phyloP scores from a whole-genome alignment of 2,888 invertebrate genomes.

The Parapristionchus giblindavisi region DNA sequence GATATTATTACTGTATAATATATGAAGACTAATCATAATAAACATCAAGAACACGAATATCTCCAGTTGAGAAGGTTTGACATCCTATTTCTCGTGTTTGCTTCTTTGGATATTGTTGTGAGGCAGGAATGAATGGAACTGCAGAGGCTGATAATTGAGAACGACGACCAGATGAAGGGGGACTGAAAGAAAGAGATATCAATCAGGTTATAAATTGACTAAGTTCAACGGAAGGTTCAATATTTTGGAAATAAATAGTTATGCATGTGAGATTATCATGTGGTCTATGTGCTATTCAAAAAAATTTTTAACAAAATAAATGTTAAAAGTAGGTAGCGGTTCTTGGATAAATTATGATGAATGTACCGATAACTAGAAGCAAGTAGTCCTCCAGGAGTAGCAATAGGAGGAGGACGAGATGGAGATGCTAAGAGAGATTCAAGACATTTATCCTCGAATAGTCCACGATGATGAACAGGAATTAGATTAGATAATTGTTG shows the following conservation, averaged over 20 bases:
- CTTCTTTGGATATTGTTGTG: constrained; percentile 43
- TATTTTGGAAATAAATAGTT: neutral
- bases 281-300: no score
- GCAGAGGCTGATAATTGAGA: constrained; percentile 28
- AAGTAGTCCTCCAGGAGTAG: constrained; percentile 23
- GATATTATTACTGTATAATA: no score
- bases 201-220: neutral
- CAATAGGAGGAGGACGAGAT: constrained; percentile 58
- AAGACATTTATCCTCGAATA: constrained; percentile 63
- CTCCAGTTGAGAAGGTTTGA: constrained; percentile 69
- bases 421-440: constrained; percentile 61
- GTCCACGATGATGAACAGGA: constrained; percentile 58
- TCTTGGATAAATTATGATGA: no score
- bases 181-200: neutral
- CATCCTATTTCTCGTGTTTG: constrained; percentile 63
- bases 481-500: constrained; percentile 62
- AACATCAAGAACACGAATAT: constrained; percentile 73
- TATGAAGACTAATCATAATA: constrained; percentile 62
- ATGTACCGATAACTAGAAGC: constrained; percentile 7
- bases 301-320: neutral
- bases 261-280: neutral
- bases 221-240: neutral
- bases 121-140: constrained; percentile 19
- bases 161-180: constrained; percentile 33
- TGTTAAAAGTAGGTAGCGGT: constrained; percentile 46